Conservation (phyloP, 1,140 invertebrate species). For the Phymorhynchus buccinoides region DNA sequence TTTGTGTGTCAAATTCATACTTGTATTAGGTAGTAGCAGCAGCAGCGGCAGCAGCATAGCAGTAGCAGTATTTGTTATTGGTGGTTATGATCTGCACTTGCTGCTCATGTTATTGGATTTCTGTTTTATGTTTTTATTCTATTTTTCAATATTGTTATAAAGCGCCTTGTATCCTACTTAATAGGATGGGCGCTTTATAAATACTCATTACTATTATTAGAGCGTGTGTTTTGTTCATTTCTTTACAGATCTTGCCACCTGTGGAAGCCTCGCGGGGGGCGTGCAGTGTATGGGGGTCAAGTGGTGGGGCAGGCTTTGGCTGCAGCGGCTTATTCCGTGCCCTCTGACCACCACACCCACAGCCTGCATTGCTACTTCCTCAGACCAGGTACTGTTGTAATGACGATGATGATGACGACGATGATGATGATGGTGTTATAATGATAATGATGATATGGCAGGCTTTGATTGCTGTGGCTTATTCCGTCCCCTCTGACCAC, state of each 20-base stretch:
- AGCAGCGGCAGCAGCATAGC: too few relatives aligned
- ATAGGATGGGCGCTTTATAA: too few relatives aligned
- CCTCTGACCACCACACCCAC: conserved; percentile 58
- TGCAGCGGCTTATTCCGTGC: conserved; percentile 68
- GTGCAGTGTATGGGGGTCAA: conserved; percentile 69
- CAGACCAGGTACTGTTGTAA: conserved; percentile 62
- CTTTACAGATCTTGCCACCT: conserved; percentile 44
- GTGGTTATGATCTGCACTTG: neutral
- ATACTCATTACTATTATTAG: neutral
- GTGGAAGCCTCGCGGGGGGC: conserved; percentile 54
- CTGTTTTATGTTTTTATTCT: too few relatives aligned
- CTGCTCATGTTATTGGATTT: too few relatives aligned
- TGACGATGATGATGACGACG: too few relatives aligned
- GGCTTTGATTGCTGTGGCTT: conserved; percentile 66
- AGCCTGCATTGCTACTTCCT: conserved; percentile 71
- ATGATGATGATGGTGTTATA: too few relatives aligned
- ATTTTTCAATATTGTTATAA: too few relatives aligned
- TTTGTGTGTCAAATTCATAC: too few relatives aligned
- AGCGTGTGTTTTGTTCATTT: neutral
- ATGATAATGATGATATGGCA: conserved; percentile 71
- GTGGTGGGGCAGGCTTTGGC: conserved; percentile 69
- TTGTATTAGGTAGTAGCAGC: too few relatives aligned
- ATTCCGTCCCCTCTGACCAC: conserved; percentile 61
- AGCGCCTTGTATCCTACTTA: too few relatives aligned
- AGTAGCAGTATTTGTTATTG: neutral